A percentile compares a stretch with the other conserved stretches of the same genome.
Evolutionary conservation across 2,888 invertebrate species (phyloP).

Genomic region (Heliothis peltigera): DNA sequence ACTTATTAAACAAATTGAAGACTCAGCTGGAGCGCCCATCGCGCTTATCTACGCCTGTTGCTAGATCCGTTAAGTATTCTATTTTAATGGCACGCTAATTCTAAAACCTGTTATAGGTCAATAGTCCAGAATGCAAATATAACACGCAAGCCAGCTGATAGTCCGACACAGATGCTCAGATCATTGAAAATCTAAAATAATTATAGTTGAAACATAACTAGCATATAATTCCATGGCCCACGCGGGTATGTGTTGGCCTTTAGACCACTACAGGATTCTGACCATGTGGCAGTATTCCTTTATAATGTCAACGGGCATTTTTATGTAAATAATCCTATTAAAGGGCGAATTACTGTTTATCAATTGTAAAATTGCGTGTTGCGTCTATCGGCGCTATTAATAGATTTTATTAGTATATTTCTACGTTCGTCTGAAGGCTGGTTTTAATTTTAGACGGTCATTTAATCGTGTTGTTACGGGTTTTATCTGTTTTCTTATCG

Average conservation of each 20-base stretch:
- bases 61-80: constrained; percentile 1
- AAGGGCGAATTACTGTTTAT: constrained; percentile 66
- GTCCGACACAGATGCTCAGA: constrained; percentile 32
- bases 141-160: constrained; percentile 24
- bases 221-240: constrained; percentile 26
- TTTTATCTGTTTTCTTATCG: constrained; percentile 43
- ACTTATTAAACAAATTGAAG: neutral
- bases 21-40: neutral
- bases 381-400: constrained; percentile 27
- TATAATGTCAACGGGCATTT: constrained; percentile 67
- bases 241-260: constrained; percentile 23
- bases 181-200: constrained; percentile 49
- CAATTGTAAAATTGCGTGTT: constrained; percentile 48
- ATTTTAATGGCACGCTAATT: constrained; percentile 1
- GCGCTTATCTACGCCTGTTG: constrained; percentile 12
- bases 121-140: constrained; percentile 37
- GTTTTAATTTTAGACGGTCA: constrained; percentile 38
- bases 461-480: constrained; percentile 31
- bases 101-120: constrained; percentile 34
- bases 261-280: constrained; percentile 22
- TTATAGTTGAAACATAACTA: constrained; percentile 20
- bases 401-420: constrained; percentile 45
- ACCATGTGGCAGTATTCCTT: constrained; percentile 25
- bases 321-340: constrained; percentile 67
- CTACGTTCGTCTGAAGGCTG: neutral